These are phyloP conservation scores for Chaetura pelagica DNA, from an alignment of 2,113 vertebrate species.

Conservation along the genomic window DNA sequence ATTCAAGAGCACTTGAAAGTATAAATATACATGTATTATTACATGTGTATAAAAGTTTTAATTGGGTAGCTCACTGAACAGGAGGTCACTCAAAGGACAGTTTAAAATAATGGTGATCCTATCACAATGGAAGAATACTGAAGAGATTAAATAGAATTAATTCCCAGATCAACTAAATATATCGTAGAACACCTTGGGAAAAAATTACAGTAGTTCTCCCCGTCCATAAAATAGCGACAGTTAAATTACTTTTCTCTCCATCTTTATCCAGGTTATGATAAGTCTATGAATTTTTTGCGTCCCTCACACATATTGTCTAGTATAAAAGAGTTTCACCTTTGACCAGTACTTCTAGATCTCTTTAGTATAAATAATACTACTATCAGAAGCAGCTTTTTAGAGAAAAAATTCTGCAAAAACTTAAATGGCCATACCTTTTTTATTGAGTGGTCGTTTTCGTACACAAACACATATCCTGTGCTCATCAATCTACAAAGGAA, in stretches of 20 bases:
- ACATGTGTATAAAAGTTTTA: not conserved
- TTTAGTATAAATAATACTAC: not conserved
- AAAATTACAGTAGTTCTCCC: not conserved
- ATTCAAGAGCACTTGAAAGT: not conserved
- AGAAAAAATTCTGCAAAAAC: not conserved
- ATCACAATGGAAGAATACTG: not conserved
- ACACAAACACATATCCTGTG: conserved; percentile 23
- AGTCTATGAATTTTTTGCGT: not conserved
- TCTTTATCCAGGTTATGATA: not conserved
- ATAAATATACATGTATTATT: not conserved
- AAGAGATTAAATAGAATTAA: not conserved
- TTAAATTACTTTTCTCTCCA: not conserved
- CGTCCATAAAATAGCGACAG: not conserved
- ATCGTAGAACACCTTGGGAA: not conserved
- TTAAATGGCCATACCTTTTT: conserved; percentile 6
- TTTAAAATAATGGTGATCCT: not conserved
- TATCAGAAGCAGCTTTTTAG: not conserved
- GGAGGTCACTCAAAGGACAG: not conserved
- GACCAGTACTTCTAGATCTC: not conserved
- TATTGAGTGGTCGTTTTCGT: conserved; percentile 16
- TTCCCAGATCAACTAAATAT: not conserved
- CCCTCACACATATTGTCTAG: not conserved
- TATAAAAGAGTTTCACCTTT: not conserved
- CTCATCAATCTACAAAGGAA: conserved; percentile 4
- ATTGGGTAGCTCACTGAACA: not conserved